Evolutionary conservation across 2,797 vertebrate species (phyloP).

Genomic region (Sebastes glaucus): DNA sequence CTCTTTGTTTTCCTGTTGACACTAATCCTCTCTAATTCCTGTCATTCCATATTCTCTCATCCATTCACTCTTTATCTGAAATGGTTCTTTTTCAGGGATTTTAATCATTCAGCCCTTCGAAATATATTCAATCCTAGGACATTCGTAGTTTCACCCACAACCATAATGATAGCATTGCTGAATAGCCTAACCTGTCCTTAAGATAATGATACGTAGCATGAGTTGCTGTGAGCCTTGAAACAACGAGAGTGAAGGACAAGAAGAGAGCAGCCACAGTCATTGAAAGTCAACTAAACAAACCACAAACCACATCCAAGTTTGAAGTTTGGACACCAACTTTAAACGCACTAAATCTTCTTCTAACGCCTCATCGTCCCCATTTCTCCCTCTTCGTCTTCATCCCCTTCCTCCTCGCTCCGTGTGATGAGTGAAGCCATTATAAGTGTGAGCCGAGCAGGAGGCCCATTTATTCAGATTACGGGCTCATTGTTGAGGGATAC

Average conservation of each 20-base stretch:
- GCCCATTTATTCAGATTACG: constrained; percentile 83
- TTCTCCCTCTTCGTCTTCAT: constrained; percentile 49
- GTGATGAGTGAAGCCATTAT: constrained; percentile 61
- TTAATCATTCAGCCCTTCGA: neutral
- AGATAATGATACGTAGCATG: neutral
- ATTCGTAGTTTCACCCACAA: neutral
- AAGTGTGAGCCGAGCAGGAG: constrained; percentile 46
- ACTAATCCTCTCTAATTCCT: constrained; percentile 19
- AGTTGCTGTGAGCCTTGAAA: neutral
- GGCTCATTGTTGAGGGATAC: constrained; percentile 68
- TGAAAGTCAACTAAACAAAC: neutral
- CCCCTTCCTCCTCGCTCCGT: neutral
- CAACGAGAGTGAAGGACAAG: neutral
- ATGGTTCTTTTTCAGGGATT: neutral
- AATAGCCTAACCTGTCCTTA: neutral
- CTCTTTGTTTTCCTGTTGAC: constrained; percentile 12
- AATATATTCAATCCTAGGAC: neutral
- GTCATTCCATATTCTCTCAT: neutral
- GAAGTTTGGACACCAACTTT: neutral
- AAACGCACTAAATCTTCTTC: neutral
- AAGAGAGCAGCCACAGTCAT: neutral
- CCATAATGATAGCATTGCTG: neutral
- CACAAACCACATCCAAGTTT: neutral
- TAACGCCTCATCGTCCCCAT: neutral
- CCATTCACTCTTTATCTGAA: neutral